phyloP scores from a whole-genome alignment of 2,797 vertebrate species.

The Coregonus sp. region DNA sequence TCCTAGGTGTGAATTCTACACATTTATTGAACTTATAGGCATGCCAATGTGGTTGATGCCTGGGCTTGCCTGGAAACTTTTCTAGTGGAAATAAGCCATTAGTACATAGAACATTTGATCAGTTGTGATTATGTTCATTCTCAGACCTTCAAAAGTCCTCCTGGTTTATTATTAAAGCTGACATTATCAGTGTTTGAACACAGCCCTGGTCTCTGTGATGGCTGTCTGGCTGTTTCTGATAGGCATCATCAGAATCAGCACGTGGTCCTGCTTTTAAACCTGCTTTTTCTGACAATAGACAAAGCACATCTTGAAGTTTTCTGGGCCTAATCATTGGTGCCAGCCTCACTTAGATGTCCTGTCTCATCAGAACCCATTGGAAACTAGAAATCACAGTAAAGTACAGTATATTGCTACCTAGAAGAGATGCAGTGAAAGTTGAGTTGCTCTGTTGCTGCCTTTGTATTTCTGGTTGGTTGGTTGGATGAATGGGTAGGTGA shows the following conservation, averaged over 20 bases:
- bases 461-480: neutral
- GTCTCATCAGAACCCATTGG: neutral
- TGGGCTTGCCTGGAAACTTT: neutral
- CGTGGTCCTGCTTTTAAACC: slow-evolving; percentile 14
- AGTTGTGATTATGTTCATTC: neutral
- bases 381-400: neutral
- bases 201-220: slow-evolving; percentile 61
- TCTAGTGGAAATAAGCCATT: neutral
- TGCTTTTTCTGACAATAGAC: slow-evolving; percentile 34
- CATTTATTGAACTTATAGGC: neutral
- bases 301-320: slow-evolving; percentile 28
- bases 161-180: slow-evolving; percentile 63
- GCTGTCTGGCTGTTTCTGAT: slow-evolving; percentile 61
- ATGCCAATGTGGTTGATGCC: neutral
- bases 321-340: slow-evolving; percentile 12
- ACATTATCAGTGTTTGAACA: slow-evolving; percentile 59
- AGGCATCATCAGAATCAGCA: slow-evolving; percentile 50
- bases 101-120: neutral
- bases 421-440: slow-evolving; percentile 1
- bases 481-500: neutral
- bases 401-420: neutral
- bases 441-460: neutral
- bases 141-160: slow-evolving; percentile 28
- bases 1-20: neutral
- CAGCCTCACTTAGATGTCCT: neutral